Conservation (phyloP, 2,113 vertebrate species). For the Oncorhynchus clarkii region DNA sequence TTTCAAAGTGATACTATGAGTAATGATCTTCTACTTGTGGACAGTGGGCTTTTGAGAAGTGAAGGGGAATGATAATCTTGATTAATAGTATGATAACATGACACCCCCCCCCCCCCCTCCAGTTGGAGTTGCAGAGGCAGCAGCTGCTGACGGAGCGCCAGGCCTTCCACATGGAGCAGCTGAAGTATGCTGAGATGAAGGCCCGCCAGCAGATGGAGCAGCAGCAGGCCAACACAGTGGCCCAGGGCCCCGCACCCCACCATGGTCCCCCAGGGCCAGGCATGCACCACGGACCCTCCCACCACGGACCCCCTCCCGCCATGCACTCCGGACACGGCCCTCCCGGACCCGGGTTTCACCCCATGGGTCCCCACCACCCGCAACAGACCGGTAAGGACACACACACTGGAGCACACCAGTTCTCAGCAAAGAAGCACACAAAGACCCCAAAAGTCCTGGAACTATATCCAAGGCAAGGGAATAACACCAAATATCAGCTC, state of each 20-base stretch:
- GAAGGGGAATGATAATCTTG: too few relatives aligned
- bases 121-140: slow-evolving; percentile 96
- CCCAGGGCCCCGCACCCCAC: slow-evolving; percentile 47
- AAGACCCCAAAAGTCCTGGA: too few relatives aligned
- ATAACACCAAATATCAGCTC: too few relatives aligned
- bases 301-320: slow-evolving; percentile 76
- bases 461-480: too few relatives aligned
- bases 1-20: too few relatives aligned
- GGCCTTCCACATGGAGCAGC: slow-evolving; percentile 99
- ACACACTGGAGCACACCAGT: not conserved
- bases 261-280: slow-evolving; percentile 63
- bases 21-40: too few relatives aligned
- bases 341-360: slow-evolving; percentile 82
- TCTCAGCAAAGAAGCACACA: too few relatives aligned
- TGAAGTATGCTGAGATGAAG: slow-evolving; percentile 95
- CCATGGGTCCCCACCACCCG: slow-evolving; percentile 89
- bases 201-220: slow-evolving; percentile 97
- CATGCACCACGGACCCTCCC: slow-evolving; percentile 67
- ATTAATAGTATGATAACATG: too few relatives aligned
- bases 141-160: slow-evolving; percentile 94
- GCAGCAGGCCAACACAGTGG: slow-evolving; percentile 64
- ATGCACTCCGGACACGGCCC: slow-evolving; percentile 69
- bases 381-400: slow-evolving; percentile 79
- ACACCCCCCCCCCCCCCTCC: not conserved
- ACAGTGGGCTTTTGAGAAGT: too few relatives aligned